A percentile compares a stretch with the other conserved stretches of the same genome.
Conservation (phyloP, 2,797 vertebrate species). For the Pseudochromis fuscus region DNA sequence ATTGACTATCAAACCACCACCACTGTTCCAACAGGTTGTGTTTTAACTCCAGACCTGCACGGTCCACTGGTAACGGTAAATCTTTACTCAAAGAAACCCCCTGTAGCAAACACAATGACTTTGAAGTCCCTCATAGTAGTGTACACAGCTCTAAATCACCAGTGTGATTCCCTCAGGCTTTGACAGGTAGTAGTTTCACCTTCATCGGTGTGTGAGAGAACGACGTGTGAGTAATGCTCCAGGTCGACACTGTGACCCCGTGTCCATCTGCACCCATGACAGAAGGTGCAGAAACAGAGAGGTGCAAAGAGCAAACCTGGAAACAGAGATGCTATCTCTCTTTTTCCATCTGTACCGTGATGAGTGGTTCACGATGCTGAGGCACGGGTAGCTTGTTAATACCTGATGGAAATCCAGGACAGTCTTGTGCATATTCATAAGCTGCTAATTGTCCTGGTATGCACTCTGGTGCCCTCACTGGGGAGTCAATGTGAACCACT, state of each 20-base stretch:
- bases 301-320: conserved; percentile 49
- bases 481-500: conserved; percentile 35
- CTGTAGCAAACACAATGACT: conserved; percentile 28
- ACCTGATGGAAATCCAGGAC: conserved; percentile 14
- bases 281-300: conserved; percentile 17
- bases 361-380: conserved; percentile 49
- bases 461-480: conserved; percentile 15
- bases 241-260: conserved; percentile 56
- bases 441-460: conserved; percentile 10
- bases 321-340: conserved; percentile 71
- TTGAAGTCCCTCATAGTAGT: conserved; percentile 60
- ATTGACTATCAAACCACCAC: neutral
- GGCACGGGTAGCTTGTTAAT: conserved; percentile 30
- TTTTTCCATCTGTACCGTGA: conserved; percentile 64
- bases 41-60: conserved; percentile 15
- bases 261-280: conserved; percentile 49
- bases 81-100: conserved; percentile 36
- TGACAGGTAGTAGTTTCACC: conserved; percentile 59
- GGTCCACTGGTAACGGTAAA: conserved; percentile 22
- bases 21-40: conserved; percentile 13
- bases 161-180: conserved; percentile 42
- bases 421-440: conserved; percentile 27
- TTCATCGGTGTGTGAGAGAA: conserved; percentile 51
- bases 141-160: conserved; percentile 60
- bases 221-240: conserved; percentile 56